Evolutionary conservation across 2,797 vertebrate genomes (phyloP).

Genomic region (Siniperca undulata): DNA sequence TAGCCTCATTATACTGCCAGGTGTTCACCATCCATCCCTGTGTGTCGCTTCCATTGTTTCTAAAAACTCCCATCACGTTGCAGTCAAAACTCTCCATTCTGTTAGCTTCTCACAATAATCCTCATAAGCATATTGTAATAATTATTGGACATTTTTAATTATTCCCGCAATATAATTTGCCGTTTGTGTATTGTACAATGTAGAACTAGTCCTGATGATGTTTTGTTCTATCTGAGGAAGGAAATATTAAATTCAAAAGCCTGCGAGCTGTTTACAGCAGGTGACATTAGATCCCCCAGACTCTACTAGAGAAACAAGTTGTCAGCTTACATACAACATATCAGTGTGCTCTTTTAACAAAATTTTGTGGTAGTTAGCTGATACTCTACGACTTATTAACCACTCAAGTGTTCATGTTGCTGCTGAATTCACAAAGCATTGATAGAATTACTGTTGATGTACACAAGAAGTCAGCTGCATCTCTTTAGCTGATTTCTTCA

Average conservation of each 20-base stretch:
- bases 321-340: conserved; percentile 51
- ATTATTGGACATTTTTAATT: conserved; percentile 33
- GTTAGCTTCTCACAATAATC: conserved; percentile 11
- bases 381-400: conserved; percentile 5
- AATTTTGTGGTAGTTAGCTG: neutral
- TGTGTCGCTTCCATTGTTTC: conserved; percentile 64
- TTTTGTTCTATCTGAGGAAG: conserved; percentile 40
- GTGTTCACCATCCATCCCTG: conserved; percentile 64
- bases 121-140: conserved; percentile 23
- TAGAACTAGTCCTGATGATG: neutral
- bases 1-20: conserved; percentile 73
- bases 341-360: conserved; percentile 15
- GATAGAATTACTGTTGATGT: conserved; percentile 15
- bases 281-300: conserved; percentile 40
- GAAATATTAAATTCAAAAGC: conserved; percentile 25
- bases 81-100: conserved; percentile 44
- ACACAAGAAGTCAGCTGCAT: neutral
- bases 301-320: conserved; percentile 28
- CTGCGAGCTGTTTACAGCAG: conserved; percentile 45
- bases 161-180: conserved; percentile 21
- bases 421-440: neutral
- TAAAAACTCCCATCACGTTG: conserved; percentile 34
- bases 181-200: conserved; percentile 11
- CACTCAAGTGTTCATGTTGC: conserved; percentile 4
- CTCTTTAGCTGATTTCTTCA: neutral